A percentile compares a stretch with the other conserved stretches of the same genome.
These are phyloP conservation scores for Napeogenes sylphis DNA, from an alignment of 2,888 invertebrate species.

Conservation along the genomic window DNA sequence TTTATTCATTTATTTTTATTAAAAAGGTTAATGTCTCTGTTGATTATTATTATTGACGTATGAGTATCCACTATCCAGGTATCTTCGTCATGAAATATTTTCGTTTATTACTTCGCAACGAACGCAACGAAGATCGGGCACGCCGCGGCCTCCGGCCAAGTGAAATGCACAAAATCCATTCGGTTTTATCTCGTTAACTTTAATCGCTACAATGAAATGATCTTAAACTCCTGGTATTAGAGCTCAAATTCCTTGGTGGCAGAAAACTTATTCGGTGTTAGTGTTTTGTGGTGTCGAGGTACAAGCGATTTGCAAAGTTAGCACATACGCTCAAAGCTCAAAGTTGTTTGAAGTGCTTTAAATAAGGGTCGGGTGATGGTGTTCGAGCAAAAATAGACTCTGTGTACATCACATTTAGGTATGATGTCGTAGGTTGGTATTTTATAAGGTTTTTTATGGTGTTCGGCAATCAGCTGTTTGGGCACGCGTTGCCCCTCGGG, in stretches of 20 bases:
- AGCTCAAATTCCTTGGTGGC: conserved; percentile 35
- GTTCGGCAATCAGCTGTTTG: conserved; percentile 75
- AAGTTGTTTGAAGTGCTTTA: conserved; percentile 35
- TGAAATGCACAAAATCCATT: conserved; percentile 75
- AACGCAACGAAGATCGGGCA: conserved; percentile 38
- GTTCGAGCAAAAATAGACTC: conserved; percentile 27
- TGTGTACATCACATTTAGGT: conserved; percentile 26
- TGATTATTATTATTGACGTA: too few relatives aligned
- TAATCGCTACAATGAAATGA: conserved; percentile 33
- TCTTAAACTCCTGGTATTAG: conserved; percentile 34
- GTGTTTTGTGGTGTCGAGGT: conserved; percentile 44
- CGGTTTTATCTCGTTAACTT: conserved; percentile 66
- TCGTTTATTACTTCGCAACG: conserved; percentile 37
- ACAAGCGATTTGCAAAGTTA: conserved; percentile 49
- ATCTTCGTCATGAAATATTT: conserved; percentile 39
- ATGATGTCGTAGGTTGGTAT: conserved; percentile 33
- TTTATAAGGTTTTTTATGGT: conserved; percentile 66
- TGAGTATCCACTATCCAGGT: conserved; percentile 28
- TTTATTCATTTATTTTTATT: too few relatives aligned
- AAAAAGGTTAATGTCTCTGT: too few relatives aligned
- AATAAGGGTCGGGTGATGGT: conserved; percentile 50
- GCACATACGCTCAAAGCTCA: conserved; percentile 42
- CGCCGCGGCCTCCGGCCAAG: conserved; percentile 54
- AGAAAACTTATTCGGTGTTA: conserved; percentile 52
- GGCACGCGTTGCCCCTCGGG: conserved; percentile 68